Conservation (phyloP, 2,888 invertebrate species). For the Sympetrum striolatum region DNA sequence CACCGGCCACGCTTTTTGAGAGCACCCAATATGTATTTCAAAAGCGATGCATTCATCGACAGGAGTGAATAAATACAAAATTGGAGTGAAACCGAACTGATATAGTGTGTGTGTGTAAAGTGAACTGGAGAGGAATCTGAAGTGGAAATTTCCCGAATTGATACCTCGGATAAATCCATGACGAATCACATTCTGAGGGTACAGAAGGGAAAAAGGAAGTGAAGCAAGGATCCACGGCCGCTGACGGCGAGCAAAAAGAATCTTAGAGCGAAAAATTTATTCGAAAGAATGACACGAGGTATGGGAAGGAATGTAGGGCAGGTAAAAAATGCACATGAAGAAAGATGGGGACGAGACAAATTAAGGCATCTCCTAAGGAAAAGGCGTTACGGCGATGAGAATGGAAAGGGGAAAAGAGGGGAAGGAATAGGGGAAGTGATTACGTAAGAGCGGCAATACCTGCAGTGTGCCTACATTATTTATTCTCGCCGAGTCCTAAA, state of each 20-base stretch:
- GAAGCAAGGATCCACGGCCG: neutral
- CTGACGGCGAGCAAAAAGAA: neutral
- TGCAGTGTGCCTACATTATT: too few relatives aligned
- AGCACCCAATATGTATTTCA: too few relatives aligned
- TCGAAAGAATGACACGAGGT: neutral
- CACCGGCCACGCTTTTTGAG: too few relatives aligned
- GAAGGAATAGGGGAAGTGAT: neutral
- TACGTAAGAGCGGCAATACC: neutral
- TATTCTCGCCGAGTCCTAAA: too few relatives aligned
- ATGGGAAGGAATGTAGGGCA: neutral
- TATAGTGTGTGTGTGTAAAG: too few relatives aligned
- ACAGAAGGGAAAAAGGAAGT: neutral
- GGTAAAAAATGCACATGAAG: neutral
- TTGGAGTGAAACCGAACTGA: too few relatives aligned
- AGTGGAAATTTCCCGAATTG: too few relatives aligned
- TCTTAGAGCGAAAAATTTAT: neutral
- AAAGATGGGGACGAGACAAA: neutral
- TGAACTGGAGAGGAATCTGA: too few relatives aligned
- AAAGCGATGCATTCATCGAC: too few relatives aligned
- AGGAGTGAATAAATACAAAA: too few relatives aligned
- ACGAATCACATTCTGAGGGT: neutral
- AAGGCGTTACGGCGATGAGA: neutral
- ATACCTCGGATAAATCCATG: too few relatives aligned
- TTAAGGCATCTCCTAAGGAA: too few relatives aligned
- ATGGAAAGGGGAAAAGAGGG: neutral